Evolutionary conservation across 2,113 vertebrate genomes (phyloP), one percentile per base, ranked within the genome.

Genomic region (Loxodonta africana): DNA sequence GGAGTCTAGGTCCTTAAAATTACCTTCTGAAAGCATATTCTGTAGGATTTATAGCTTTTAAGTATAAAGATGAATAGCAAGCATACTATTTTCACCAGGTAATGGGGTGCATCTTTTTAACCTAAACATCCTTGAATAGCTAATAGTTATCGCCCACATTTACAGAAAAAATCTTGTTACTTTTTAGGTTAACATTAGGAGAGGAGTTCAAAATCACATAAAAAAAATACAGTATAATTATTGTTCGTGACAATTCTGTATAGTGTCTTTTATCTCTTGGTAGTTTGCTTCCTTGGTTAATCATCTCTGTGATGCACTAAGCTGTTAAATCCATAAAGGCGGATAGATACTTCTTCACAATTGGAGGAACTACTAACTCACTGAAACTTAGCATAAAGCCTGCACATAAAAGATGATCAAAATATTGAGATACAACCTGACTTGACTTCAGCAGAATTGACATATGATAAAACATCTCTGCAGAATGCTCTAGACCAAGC

Each of bases 1-100:
- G 80, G 41, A 86, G 26, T 83, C 53, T 91, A 8, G 26, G 5
- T 83, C 96, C 67, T 96, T 83, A 95, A 95, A 81, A 76, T 63
- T 89, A 33, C 86, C 7, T 95, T 33, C 51, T 81, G 6, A 83
- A 95, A 93, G 20, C 33, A 60, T 60, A 71, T 8, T 89, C 20
- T 95, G 9, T 65, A 44, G n/a, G 33, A 87, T 62, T 84, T 78
- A 60, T 67, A 37, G 4, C 10, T 28, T 73, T 77, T 74, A 88
- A 91, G 73, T 82, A 37, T 63, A 67, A 77, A 85, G 63, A 12
- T 48, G 65, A 15, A 44, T 44, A 57, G 12, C 91, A 9, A 69
- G 1, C 5, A 21, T 81, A 17, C 51, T 74, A n/a, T 44, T 92
- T 44, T 95, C 48, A 63, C 18, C 46, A 60, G n/a, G 44, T 41